Conservation (phyloP, 2,888 invertebrate species). For the Trimorus sp. region DNA sequence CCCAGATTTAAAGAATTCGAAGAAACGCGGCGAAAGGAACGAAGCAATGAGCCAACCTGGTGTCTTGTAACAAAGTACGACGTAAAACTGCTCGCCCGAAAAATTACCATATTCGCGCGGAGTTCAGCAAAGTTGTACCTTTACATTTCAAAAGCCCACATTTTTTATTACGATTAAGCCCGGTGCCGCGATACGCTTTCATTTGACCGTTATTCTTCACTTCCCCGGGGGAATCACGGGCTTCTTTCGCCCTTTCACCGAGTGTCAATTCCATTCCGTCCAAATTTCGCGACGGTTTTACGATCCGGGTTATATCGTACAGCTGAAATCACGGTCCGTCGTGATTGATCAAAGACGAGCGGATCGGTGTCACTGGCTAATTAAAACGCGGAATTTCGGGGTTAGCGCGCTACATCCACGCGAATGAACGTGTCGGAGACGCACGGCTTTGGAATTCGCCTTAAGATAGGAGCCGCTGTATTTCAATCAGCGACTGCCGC, state of each 20-base stretch:
- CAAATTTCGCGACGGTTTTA: no score
- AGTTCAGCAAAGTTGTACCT: constrained; percentile 35
- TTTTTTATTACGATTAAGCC: constrained; percentile 26
- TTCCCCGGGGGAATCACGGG: constrained; percentile 6
- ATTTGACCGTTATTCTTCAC: constrained; percentile 12
- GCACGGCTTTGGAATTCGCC: constrained; percentile 41
- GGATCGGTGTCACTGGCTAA: no score
- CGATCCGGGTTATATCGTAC: no score
- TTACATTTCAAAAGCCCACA: constrained; percentile 33
- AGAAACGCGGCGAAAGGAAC: constrained; percentile 10
- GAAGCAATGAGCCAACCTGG: constrained; percentile 24
- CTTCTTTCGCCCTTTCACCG: neutral
- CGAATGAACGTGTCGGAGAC: neutral
- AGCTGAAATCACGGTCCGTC: no score
- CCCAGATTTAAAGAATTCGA: constrained; percentile 35
- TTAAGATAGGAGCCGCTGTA: constrained; percentile 25
- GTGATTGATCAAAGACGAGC: no score
- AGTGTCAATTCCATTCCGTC: no score
- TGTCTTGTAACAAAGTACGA: constrained; percentile 37
- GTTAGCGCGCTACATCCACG: neutral
- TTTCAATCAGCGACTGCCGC: constrained; percentile 32
- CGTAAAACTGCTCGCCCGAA: constrained; percentile 26
- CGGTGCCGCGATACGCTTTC: constrained; percentile 11
- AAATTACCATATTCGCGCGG: constrained; percentile 32
- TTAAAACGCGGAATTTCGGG: no score